Conservation (phyloP, 1,140 invertebrate species). For the Hyles vespertilio region DNA sequence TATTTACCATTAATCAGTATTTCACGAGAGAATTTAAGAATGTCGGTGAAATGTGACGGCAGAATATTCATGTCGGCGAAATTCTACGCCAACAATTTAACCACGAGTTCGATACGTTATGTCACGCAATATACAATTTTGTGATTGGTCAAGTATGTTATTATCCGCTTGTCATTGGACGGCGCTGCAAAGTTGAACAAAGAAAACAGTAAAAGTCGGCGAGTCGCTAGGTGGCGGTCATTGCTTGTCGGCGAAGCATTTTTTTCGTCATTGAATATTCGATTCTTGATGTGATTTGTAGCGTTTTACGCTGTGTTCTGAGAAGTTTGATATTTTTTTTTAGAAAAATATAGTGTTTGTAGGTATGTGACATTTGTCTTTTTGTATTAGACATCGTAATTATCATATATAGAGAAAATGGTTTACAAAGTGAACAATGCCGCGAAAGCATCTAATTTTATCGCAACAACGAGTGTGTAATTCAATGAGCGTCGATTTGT, state of each 20-base stretch:
- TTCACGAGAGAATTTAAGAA: not conserved
- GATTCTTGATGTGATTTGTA: slow-evolving; percentile 59
- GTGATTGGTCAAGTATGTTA: slow-evolving; percentile 30
- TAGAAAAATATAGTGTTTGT: slow-evolving; percentile 63
- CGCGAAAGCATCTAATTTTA: slow-evolving; percentile 19
- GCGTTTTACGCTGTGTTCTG: slow-evolving; percentile 56
- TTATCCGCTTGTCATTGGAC: slow-evolving; percentile 33
- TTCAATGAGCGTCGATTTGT: slow-evolving; percentile 36
- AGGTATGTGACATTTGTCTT: slow-evolving; percentile 50
- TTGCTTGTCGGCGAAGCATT: slow-evolving; percentile 52
- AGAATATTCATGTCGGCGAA: slow-evolving; percentile 41
- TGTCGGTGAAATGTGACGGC: slow-evolving; percentile 48
- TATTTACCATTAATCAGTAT: not conserved
- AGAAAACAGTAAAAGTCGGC: slow-evolving; percentile 54
- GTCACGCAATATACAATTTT: slow-evolving; percentile 2
- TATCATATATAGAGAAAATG: not conserved
- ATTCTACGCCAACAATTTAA: slow-evolving; percentile 24
- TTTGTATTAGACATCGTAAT: slow-evolving; percentile 8
- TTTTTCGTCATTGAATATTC: slow-evolving; percentile 58
- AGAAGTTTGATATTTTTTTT: slow-evolving; percentile 41
- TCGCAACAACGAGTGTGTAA: slow-evolving; percentile 17
- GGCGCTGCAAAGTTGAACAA: slow-evolving; percentile 9
- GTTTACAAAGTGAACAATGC: not conserved
- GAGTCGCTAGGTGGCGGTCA: slow-evolving; percentile 33
- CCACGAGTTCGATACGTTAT: slow-evolving; percentile 44